These are phyloP conservation scores for Hofmannophila pseudospretella DNA, from an alignment of 2,888 invertebrate species.

Conservation along the genomic window DNA sequence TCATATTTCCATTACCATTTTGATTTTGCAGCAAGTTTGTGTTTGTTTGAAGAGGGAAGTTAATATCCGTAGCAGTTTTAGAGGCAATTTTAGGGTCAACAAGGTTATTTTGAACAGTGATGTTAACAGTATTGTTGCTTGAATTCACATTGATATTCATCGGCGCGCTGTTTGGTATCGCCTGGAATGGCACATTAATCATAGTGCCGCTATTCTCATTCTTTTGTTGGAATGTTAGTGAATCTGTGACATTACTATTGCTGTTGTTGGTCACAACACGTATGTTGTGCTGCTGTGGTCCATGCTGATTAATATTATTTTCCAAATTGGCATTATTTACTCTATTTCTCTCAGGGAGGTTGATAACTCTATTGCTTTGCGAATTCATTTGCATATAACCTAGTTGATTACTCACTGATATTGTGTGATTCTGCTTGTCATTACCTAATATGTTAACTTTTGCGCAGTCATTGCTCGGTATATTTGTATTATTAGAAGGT, in stretches of 20 bases:
- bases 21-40: constrained; percentile 54
- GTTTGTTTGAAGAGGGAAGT: constrained; percentile 59
- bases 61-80: constrained; percentile 59
- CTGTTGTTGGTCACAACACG: constrained; percentile 64
- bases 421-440: constrained; percentile 62
- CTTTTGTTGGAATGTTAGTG: constrained; percentile 63
- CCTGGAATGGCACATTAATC: constrained; percentile 73
- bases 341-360: constrained; percentile 65
- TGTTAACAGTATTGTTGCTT: constrained; percentile 70
- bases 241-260: constrained; percentile 52
- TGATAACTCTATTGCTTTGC: constrained; percentile 65
- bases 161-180: constrained; percentile 71
- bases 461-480: constrained; percentile 57
- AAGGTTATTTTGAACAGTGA: constrained; percentile 70
- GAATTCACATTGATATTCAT: constrained; percentile 74
- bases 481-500: constrained; percentile 42
- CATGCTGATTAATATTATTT: constrained; percentile 58
- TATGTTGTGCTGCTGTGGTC: constrained; percentile 67
- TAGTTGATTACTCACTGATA: constrained; percentile 65
- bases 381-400: constrained; percentile 70
- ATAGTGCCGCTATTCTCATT: constrained; percentile 61
- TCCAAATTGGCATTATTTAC: constrained; percentile 53
- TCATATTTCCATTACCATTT: constrained; percentile 54
- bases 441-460: constrained; percentile 55
- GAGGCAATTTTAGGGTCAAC: constrained; percentile 72